Conservation (phyloP, 2,113 vertebrate species). For the Cyanistes caeruleus region DNA sequence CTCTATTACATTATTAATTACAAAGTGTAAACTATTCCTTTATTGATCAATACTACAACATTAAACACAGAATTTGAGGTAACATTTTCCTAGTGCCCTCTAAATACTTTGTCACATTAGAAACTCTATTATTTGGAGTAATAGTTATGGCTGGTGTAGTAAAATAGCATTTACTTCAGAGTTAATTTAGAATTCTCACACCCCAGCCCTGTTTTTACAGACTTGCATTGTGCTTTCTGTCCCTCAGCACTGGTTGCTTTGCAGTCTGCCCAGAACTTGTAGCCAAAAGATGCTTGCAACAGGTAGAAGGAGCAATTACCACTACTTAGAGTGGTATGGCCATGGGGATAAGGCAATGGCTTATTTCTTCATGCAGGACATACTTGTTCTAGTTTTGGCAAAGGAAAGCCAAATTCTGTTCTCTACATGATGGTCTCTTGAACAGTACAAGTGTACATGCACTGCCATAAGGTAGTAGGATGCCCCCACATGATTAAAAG, state of each 20-base stretch:
- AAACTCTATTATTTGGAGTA: background rate
- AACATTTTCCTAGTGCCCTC: background rate
- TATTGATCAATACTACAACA: background rate
- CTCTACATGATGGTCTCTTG: rapidly evolving
- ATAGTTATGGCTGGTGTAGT: background rate
- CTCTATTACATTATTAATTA: background rate
- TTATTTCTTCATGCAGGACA: background rate
- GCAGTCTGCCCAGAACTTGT: background rate
- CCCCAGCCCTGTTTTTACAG: background rate
- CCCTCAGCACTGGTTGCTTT: background rate
- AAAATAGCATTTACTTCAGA: background rate
- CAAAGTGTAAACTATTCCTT: background rate
- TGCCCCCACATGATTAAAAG: background rate
- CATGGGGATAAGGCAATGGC: background rate
- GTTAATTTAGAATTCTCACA: background rate
- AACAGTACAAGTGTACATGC: background rate
- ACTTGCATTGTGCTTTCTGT: background rate
- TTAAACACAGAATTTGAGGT: background rate
- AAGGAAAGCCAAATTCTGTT: background rate
- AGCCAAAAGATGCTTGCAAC: background rate
- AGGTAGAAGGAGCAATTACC: background rate
- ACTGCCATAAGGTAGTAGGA: background rate
- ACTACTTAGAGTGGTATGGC: background rate
- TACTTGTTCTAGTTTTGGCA: background rate
- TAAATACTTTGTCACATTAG: background rate